Evolutionary conservation across 2,888 invertebrate genomes (phyloP).

Genomic region (Trissoscelio sp.): DNA sequence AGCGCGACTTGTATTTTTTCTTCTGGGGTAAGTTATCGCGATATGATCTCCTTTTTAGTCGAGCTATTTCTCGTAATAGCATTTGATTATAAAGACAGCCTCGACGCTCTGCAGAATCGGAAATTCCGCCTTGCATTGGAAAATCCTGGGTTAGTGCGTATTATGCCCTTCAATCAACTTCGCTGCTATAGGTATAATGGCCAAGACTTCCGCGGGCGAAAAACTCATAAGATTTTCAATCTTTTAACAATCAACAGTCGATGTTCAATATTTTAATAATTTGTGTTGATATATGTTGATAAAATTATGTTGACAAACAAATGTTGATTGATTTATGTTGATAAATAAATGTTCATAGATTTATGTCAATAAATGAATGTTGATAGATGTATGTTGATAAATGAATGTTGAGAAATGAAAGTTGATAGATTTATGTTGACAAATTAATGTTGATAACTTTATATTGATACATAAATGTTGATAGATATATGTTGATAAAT

Average conservation of each 20-base stretch:
- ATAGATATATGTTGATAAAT: too few relatives aligned
- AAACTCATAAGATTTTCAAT: slow-evolving; percentile 51
- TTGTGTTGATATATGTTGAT: too few relatives aligned
- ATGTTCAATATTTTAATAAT: too few relatives aligned
- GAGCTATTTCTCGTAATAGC: slow-evolving; percentile 61
- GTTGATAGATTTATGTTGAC: too few relatives aligned
- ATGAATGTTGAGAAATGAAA: too few relatives aligned
- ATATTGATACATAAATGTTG: too few relatives aligned
- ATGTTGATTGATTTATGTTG: too few relatives aligned
- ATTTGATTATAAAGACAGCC: slow-evolving; percentile 59
- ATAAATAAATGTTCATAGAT: too few relatives aligned
- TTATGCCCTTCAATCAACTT: slow-evolving; percentile 61
- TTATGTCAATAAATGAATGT: too few relatives aligned
- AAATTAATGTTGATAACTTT: too few relatives aligned
- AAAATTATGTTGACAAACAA: too few relatives aligned
- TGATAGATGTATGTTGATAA: too few relatives aligned
- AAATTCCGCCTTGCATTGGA: slow-evolving; percentile 58
- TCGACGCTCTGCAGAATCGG: slow-evolving; percentile 53
- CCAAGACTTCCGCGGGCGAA: slow-evolving; percentile 21
- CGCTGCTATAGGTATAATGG: slow-evolving; percentile 46
- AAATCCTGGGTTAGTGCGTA: slow-evolving; percentile 55
- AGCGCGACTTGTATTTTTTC: slow-evolving; percentile 47
- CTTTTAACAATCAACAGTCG: slow-evolving; percentile 11
- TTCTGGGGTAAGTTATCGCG: slow-evolving; percentile 49
- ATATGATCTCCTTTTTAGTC: slow-evolving; percentile 61